These are phyloP conservation scores for Caloenas nicobarica DNA, from an alignment of 2,113 vertebrate genomes.

Conservation along the genomic window DNA sequence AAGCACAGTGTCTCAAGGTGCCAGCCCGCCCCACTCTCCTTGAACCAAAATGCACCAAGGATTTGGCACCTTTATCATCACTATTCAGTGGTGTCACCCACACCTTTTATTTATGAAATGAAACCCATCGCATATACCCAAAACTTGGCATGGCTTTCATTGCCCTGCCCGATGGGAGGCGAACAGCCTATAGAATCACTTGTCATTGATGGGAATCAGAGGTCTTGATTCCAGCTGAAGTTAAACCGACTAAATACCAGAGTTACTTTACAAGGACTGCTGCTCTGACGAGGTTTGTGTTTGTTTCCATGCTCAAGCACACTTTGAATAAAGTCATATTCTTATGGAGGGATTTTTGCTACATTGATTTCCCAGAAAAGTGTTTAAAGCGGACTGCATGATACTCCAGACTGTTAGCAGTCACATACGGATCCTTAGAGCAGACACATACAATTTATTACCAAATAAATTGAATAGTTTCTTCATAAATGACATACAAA, in stretches of 20 bases:
- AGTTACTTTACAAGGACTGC: background rate
- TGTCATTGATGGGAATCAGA: background rate
- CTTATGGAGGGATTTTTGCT: background rate
- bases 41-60: background rate
- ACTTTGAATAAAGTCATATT: background rate
- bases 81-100: accelerated
- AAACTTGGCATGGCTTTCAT: accelerated
- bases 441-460: background rate
- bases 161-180: background rate
- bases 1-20: background rate
- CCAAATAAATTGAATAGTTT: background rate
- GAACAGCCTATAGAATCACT: background rate
- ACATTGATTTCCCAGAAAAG: background rate
- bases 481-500: background rate
- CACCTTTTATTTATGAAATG: background rate
- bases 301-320: background rate
- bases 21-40: background rate
- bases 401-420: background rate
- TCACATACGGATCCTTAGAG: background rate
- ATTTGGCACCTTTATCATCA: background rate
- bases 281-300: background rate
- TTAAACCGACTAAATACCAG: background rate
- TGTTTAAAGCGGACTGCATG: background rate
- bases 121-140: background rate
- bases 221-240: background rate